A percentile compares a stretch with the other conserved stretches of the same genome.
Evolutionary conservation across 2,888 invertebrate species (phyloP).

Genomic region (Syritta pipiens): DNA sequence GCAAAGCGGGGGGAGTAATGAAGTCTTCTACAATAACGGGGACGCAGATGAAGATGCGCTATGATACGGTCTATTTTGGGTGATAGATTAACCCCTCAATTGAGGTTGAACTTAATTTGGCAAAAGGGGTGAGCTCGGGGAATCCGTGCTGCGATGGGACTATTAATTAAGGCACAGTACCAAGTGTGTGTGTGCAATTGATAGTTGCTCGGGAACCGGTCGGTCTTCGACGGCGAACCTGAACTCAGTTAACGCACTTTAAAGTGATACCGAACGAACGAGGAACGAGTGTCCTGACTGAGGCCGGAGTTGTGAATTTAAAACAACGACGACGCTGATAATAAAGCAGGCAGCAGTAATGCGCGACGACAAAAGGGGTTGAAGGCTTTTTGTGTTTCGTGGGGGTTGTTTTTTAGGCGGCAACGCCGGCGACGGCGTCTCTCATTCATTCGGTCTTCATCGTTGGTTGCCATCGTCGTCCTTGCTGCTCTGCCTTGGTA

Average conservation of each 20-base stretch:
- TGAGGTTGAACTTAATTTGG: slow-evolving; percentile 80
- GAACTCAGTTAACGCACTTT: slow-evolving; percentile 59
- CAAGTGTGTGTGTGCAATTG: slow-evolving; percentile 21
- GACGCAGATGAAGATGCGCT: slow-evolving; percentile 60
- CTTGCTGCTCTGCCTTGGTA: slow-evolving; percentile 61
- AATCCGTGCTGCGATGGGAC: slow-evolving; percentile 56
- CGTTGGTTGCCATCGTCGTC: slow-evolving; percentile 49
- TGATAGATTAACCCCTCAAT: slow-evolving; percentile 79
- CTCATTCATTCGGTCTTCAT: slow-evolving; percentile 56
- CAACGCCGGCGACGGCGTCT: slow-evolving; percentile 20
- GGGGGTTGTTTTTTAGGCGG: slow-evolving; percentile 46
- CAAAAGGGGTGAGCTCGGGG: slow-evolving; percentile 70
- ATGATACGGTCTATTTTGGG: slow-evolving; percentile 71
- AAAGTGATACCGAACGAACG: slow-evolving; percentile 47
- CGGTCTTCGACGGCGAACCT: slow-evolving; percentile 6
- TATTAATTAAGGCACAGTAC: slow-evolving; percentile 57
- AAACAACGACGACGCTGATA: slow-evolving; percentile 58
- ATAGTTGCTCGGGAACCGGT: slow-evolving; percentile 37
- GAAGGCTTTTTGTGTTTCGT: slow-evolving; percentile 56
- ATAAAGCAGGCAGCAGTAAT: slow-evolving; percentile 69
- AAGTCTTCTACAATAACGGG: slow-evolving; percentile 44
- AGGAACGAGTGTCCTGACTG: slow-evolving; percentile 14
- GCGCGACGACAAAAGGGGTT: slow-evolving; percentile 68
- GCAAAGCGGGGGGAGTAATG: slow-evolving; percentile 46
- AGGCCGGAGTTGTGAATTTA: slow-evolving; percentile 42